Evolutionary conservation across 1,140 invertebrate species (phyloP).

Genomic region (Centruroides sculpturatus): DNA sequence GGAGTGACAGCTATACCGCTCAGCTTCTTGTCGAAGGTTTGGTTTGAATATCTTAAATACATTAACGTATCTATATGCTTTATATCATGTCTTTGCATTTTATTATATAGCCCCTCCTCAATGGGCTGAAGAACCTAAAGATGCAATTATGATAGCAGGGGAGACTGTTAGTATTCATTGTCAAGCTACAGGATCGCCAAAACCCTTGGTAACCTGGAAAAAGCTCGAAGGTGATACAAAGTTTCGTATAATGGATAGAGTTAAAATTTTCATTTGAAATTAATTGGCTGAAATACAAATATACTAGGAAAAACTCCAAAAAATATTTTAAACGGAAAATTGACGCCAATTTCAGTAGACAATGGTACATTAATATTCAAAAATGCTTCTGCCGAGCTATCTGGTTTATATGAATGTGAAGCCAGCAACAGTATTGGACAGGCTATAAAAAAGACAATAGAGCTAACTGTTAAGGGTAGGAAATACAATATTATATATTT

Average conservation of each 20-base stretch:
- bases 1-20: constrained; percentile 9
- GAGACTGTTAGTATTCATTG: constrained; percentile 68
- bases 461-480: constrained; percentile 11
- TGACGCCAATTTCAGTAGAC: too few species aligned
- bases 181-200: constrained; percentile 73
- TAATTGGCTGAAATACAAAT: too few species aligned
- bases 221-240: constrained; percentile 16
- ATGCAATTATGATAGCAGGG: constrained; percentile 66
- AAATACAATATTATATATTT: not conserved
- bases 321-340: too few species aligned
- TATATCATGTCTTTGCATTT: not conserved
- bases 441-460: constrained; percentile 27
- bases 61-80: too few species aligned
- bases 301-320: too few species aligned
- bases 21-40: constrained; percentile 7
- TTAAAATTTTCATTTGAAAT: too few species aligned
- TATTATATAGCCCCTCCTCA: constrained; percentile 61
- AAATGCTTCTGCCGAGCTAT: constrained; percentile 62
- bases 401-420: constrained; percentile 72
- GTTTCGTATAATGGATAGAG: too few species aligned
- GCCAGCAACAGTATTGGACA: constrained; percentile 77
- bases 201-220: constrained; percentile 64
- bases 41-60: not conserved
- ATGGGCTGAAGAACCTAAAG: constrained; percentile 77
- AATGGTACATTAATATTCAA: constrained; percentile 48